Evolutionary conservation across 2,797 vertebrate species (phyloP), one percentile per base, ranked within the genome.

Genomic region (Emys orbicularis): DNA sequence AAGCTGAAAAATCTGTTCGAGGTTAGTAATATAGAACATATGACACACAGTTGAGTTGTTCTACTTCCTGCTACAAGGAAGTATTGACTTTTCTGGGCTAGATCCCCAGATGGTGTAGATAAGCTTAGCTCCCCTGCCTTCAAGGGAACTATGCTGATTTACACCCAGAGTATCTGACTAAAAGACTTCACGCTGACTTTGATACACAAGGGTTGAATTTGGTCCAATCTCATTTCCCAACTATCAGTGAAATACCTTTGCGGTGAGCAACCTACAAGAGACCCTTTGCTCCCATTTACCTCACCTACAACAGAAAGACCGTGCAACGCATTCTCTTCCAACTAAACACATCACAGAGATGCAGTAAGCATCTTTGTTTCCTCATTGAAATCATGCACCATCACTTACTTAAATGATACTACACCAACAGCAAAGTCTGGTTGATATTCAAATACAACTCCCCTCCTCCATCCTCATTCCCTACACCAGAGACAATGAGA

Each of bases 321-420:
- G 90, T 92, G 86, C 96, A 54, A 96, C 96, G 96, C 96, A 96
- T 96, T 97, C 96, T 96, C 95, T 95, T 94, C 90, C 94, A 83
- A 95, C 96, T 92, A 94, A 97, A 97, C 97, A 96, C 4, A 96
- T 94, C 95, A 90, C n/a, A 84, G 91, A 93, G 97, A 94, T 96
- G 94, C 96, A 94, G 96, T 94, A 96, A 97, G 94, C 95, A 97
- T 96, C 96, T 97, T 96, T 97, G 92, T 96, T 93, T 91, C 97
- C 96, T 97, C 97, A 97, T 96, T 97, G 97, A 97, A 97, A 97
- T 94, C 96, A 90, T 97, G 95, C 90, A 97, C 53, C 23, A 25
- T 97, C 96, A 97, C 96, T 93, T 97, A 97, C 96, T 93, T 97
- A 97, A 97, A 95, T 90, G 96, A 97, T 96, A 94, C 91, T 97